Base-by-base conservation (phyloP, 1,140 invertebrate genomes). In the Metaphire vulgaris region DNA sequence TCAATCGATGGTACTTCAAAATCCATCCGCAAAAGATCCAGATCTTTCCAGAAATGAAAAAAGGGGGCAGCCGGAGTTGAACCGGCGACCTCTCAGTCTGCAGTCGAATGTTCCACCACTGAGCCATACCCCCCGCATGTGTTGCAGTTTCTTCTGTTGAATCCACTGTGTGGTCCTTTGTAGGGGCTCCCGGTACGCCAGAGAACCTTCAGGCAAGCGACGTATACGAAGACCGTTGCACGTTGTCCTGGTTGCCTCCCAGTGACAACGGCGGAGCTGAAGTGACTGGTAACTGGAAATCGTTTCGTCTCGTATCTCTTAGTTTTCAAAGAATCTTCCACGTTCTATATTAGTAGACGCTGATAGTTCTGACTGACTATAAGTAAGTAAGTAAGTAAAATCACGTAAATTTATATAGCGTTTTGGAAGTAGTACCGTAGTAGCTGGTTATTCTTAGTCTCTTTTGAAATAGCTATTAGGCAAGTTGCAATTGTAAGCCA, bases 211-310 rank as follows among this genome's bases (percentile, higher is more conserved):
- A 87, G 65, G 85, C 85, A 0, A 79, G 74, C n/a, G 82, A 87
- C 76, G 83, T 87, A 1, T 84, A 98, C 0, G 86, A 88, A 12
- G 93, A 97, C 76, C 90, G 91, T n/a, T 90, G 96, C 34, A 94
- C 93, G 2, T 85, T 99, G n/a, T 89, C 91, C n/a, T 99, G 97
- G 97, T 92, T 93, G 81, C 91, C 92, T 83, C 96, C 97, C 16
- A 86, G 88, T 77, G 97, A 99, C 85, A 92, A 98, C 86, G 97
- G 97, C 81, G 97, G 97, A 78, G 92, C 93, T 79, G 95, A 97
- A 79, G 92, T 99, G 72, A 96, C 92, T 77, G 96, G 94, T 87
- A 89, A 85, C 15, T n/a, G 16, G 16, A 41, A 21, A 56, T 73
- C 33, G 6, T 69, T 69, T 69, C 28, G 6, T 6, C 28, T 6